phyloP scores from a whole-genome alignment of 1,140 invertebrate genomes.

The Heterodera carotae region DNA sequence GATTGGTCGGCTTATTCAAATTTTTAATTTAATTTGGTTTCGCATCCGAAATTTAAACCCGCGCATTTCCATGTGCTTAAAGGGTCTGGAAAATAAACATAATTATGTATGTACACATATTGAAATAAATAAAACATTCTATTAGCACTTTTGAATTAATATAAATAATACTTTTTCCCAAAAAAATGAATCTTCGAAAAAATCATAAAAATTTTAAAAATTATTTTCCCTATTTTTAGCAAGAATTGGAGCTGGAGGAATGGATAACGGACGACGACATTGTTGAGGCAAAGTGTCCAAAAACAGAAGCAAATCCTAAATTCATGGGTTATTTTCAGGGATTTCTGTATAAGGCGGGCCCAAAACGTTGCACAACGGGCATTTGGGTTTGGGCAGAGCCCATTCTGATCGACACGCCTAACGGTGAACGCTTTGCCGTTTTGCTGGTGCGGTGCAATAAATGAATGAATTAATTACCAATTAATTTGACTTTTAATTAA shows the following conservation, averaged over 20 bases:
- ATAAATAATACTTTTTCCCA: no score
- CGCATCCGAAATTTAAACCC: no score
- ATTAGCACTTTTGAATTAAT: no score
- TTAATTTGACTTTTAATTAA: background rate
- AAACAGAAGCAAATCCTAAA: no score
- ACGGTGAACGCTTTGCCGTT: conserved; percentile 61
- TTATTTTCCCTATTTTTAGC: conserved; percentile 40
- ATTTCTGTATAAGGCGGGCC: conserved; percentile 69
- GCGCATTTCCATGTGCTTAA: no score
- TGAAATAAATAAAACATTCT: no score
- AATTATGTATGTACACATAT: no score
- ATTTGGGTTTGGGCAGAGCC: conserved; percentile 71
- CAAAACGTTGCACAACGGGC: conserved; percentile 68
- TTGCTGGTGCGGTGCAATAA: conserved; percentile 47
- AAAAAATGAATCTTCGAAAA: no score
- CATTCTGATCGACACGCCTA: conserved; percentile 66
- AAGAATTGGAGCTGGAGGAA: conserved; percentile 55
- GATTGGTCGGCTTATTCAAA: no score
- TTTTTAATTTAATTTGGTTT: no score
- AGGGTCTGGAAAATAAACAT: no score
- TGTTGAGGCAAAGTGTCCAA: conserved; percentile 38
- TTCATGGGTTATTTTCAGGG: conserved; percentile 54
- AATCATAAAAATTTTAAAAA: conserved; percentile 2
- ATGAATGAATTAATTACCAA: conserved; percentile 1
- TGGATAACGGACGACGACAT: conserved; percentile 62